Percentiles rank a stretch among this genome's conserved stretches.
These are phyloP conservation scores for Pteronura brasiliensis DNA, from an alignment of 2,113 vertebrate species.

Conservation along the genomic window DNA sequence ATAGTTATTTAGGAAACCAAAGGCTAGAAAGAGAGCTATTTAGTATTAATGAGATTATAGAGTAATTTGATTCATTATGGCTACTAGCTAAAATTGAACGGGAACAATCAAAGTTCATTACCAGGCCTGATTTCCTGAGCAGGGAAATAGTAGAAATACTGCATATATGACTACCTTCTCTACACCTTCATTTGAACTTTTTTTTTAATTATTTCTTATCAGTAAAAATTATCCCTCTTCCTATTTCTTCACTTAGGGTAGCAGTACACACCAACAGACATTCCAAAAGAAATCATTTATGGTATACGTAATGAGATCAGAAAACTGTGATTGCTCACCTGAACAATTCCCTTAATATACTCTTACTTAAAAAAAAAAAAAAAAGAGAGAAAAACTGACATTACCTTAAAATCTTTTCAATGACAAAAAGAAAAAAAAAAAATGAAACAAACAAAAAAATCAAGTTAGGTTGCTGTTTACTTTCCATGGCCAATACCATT, in stretches of 20 bases:
- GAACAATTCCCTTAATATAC: conserved; percentile 44
- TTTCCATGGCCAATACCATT: conserved; percentile 40
- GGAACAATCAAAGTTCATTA: conserved; percentile 67
- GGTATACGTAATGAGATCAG: conserved; percentile 60
- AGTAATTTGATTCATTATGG: conserved; percentile 73
- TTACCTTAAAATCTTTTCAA: conserved; percentile 44
- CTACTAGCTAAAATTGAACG: conserved; percentile 72
- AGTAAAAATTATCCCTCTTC: conserved; percentile 63
- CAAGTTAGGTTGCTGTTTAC: conserved; percentile 34
- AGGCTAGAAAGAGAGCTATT: conserved; percentile 52
- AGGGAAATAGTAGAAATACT: conserved; percentile 50
- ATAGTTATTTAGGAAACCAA: conserved; percentile 65
- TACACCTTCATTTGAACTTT: conserved; percentile 40
- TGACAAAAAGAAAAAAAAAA: conserved; percentile 19
- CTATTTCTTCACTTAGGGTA: conserved; percentile 38
- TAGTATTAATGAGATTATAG: conserved; percentile 69
- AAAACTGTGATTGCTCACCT: conserved; percentile 52
- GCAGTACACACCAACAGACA: neutral
- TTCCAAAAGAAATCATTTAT: conserved; percentile 54
- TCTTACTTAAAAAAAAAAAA: neutral
- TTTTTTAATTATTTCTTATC: conserved; percentile 51
- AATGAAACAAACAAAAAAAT: neutral
- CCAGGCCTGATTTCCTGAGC: conserved; percentile 54
- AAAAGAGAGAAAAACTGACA: neutral
- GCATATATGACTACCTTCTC: conserved; percentile 44